Evolutionary conservation across 2,113 vertebrate genomes (phyloP).

Genomic region (Sapajus apella): DNA sequence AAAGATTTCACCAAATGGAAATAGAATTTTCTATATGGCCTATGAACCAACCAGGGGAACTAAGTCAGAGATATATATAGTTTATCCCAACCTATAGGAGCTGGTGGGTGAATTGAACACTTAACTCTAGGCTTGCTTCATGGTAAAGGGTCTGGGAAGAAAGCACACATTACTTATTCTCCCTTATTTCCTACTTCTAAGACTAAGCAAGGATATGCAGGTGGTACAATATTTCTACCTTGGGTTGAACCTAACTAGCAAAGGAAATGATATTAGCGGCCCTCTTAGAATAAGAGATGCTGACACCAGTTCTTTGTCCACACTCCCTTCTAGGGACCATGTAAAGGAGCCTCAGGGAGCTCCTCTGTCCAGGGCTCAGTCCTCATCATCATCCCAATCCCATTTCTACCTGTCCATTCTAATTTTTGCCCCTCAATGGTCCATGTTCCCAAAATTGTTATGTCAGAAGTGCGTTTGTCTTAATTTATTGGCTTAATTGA

Average conservation of each 20-base stretch:
- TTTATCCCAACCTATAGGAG: not conserved
- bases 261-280: not conserved
- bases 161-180: not conserved
- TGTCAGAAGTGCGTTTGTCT: not conserved
- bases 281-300: not conserved
- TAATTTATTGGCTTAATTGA: not conserved
- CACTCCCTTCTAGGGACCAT: not conserved
- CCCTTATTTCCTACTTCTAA: not conserved
- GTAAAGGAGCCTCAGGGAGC: not conserved
- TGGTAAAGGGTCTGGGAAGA: not conserved
- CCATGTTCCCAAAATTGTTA: not conserved
- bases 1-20: not conserved
- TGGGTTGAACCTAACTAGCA: not conserved
- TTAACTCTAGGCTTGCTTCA: not conserved
- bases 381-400: not conserved
- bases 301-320: not conserved
- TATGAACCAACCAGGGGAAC: not conserved
- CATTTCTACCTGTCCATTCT: not conserved
- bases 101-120: not conserved
- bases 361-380: not conserved
- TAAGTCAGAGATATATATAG: not conserved
- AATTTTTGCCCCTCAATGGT: not conserved
- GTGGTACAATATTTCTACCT: not conserved
- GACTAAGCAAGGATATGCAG: not conserved
- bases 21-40: not conserved